Evolutionary conservation across 2,797 vertebrate genomes (phyloP), one percentile per base, ranked within the genome.

Genomic region (Diglossa cyanea): DNA sequence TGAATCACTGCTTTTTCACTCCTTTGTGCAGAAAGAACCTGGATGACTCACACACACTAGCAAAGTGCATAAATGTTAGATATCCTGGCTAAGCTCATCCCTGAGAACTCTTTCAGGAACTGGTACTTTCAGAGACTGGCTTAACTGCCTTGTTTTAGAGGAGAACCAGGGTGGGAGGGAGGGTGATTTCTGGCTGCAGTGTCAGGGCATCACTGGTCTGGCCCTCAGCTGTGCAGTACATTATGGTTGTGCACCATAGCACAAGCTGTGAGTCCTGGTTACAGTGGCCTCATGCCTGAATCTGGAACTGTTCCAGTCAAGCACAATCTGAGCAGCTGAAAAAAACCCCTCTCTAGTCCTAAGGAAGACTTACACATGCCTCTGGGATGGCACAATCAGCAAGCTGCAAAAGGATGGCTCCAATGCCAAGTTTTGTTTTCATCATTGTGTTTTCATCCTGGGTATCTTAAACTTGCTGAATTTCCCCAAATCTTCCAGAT

Each of bases 1-100:
- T 94, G 87, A 94, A 91, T 94, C 93, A 94, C 42, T 40, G 40
- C 53, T 89, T 86, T 90, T 90, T 47, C 24, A 39, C 23, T 62
- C 13, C 31, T 78, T 76, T 50, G 25, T 19, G 30, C 4, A 37
- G 83, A 81, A 75, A 35, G 73, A 92, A 71, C 26, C 47, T 30
- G 30, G 42, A 74, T 96, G 94, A 96, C 28, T 93, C 95, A 93
- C 21, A 70, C 30, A 35, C 35, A 23, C 37, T 20, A 61, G 45
- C 26, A 63, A 74, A 89, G 51, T 42, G n/a, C 42, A 73, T 76
- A 31, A 65, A 74, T 28, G 44, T 78, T 88, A 47, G 20, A 10
- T 42, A 24, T 37, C 13, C 35, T 70, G 40, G 20, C 35, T 67
- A 72, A 88, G 16, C 61, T 84, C 47, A 71, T 60, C 19, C 9